Conservation (phyloP, 2,888 invertebrate species). For the Acanthopleura granulata region DNA sequence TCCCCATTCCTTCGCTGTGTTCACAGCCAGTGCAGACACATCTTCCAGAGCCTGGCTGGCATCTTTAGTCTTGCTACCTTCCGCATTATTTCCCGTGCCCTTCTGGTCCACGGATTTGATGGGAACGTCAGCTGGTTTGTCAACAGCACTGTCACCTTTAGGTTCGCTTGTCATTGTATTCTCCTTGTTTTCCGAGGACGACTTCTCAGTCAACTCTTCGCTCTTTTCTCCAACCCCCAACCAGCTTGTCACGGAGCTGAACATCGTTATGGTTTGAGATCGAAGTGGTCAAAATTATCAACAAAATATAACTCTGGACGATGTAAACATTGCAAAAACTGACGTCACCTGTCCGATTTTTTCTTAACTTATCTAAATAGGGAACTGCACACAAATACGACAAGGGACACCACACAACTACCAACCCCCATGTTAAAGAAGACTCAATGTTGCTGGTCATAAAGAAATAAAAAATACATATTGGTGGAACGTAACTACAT, state of each 20-base stretch:
- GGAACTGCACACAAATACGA: no score
- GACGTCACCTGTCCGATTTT: no score
- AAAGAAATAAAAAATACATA: no score
- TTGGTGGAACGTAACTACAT: no score
- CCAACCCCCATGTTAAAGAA: no score
- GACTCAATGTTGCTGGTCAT: no score
- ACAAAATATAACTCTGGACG: no score
- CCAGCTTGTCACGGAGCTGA: conserved; percentile 59
- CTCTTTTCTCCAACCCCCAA: conserved; percentile 50
- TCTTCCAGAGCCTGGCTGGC: conserved; percentile 59
- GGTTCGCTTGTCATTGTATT: conserved; percentile 22
- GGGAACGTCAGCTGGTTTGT: conserved; percentile 29
- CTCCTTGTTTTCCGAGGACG: conserved; percentile 39
- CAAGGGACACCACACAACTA: no score
- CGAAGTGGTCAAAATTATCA: no score
- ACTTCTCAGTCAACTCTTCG: conserved; percentile 36
- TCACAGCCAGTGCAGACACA: conserved; percentile 63
- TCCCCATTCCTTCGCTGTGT: conserved; percentile 67
- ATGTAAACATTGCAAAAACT: no score
- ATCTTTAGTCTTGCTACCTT: conserved; percentile 41
- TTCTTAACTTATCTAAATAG: no score
- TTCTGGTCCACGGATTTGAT: conserved; percentile 20
- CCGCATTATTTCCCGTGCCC: conserved; percentile 25
- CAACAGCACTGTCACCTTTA: conserved; percentile 30
- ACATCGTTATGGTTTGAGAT: conserved; percentile 37